These are phyloP conservation scores for Murina feae DNA, from an alignment of 2,113 vertebrate species.

Conservation along the genomic window DNA sequence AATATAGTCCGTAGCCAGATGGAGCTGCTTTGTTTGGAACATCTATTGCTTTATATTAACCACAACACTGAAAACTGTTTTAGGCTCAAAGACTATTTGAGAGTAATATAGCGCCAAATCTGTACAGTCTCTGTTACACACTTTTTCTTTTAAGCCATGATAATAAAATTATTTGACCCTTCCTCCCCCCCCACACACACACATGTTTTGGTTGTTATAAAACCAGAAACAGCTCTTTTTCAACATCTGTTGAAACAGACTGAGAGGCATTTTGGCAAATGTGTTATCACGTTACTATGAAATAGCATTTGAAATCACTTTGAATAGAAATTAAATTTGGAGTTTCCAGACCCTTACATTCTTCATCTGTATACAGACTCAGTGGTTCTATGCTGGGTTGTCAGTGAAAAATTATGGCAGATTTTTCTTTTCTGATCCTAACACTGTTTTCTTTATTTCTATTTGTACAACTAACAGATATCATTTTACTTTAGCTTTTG, in stretches of 20 bases:
- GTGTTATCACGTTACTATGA: background rate
- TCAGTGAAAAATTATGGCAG: background rate
- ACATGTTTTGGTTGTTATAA: background rate
- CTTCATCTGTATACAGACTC: background rate
- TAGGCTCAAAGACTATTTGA: background rate
- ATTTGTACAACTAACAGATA: background rate
- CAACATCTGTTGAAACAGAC: constrained; percentile 52
- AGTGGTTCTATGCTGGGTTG: background rate
- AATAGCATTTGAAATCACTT: constrained; percentile 15
- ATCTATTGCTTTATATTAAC: background rate
- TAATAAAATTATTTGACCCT: background rate
- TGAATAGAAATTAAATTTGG: constrained; percentile 10
- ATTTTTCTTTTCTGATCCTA: background rate
- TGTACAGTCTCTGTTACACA: background rate
- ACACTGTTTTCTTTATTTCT: background rate
- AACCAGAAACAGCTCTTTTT: constrained; percentile 22
- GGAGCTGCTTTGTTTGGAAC: background rate
- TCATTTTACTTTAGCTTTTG: background rate
- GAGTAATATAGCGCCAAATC: background rate
- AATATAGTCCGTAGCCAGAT: background rate
- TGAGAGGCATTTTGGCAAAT: constrained; percentile 24
- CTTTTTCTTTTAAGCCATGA: background rate
- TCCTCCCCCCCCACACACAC: too few relatives aligned
- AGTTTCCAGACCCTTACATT: background rate
- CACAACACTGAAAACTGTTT: background rate